These are phyloP conservation scores for Monodelphis domestica DNA, from an alignment of 2,797 vertebrate species.

Conservation along the genomic window DNA sequence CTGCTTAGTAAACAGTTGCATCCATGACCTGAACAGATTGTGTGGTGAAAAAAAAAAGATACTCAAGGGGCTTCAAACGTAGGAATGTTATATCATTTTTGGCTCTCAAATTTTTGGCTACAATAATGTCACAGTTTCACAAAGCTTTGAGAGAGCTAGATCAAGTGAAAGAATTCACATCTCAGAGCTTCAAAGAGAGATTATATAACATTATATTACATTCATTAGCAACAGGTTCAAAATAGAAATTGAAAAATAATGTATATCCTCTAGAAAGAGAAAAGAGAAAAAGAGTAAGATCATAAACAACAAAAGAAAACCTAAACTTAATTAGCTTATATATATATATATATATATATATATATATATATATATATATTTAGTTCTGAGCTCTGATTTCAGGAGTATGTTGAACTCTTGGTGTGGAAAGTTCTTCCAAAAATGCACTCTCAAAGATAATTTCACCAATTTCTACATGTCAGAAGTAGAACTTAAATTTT, in stretches of 20 bases:
- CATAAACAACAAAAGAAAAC: not conserved
- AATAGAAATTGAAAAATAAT: conserved; percentile 3
- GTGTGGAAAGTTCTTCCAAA: not conserved
- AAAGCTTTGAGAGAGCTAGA: conserved; percentile 52
- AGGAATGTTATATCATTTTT: conserved; percentile 39
- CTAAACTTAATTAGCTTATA: too few relatives aligned
- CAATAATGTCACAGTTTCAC: conserved; percentile 29
- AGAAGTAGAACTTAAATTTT: not conserved
- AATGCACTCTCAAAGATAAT: not conserved
- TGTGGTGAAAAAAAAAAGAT: conserved; percentile 17
- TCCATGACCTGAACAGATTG: conserved; percentile 45
- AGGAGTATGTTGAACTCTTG: not conserved
- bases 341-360: too few relatives aligned
- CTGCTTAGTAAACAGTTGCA: conserved; percentile 53
- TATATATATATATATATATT: too few relatives aligned
- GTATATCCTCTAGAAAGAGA: conserved; percentile 31
- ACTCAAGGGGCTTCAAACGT: conserved; percentile 31
- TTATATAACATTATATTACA: conserved; percentile 66
- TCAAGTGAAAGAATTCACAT: conserved; percentile 69
- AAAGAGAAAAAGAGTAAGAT: too few relatives aligned
- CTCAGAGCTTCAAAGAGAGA: conserved; percentile 63
- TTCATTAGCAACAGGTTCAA: conserved; percentile 28
- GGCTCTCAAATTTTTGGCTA: conserved; percentile 4
- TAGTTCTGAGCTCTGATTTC: not conserved
- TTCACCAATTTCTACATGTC: not conserved